These are phyloP conservation scores for Deroplatys truncata DNA, from an alignment of 2,888 invertebrate genomes.

Conservation along the genomic window DNA sequence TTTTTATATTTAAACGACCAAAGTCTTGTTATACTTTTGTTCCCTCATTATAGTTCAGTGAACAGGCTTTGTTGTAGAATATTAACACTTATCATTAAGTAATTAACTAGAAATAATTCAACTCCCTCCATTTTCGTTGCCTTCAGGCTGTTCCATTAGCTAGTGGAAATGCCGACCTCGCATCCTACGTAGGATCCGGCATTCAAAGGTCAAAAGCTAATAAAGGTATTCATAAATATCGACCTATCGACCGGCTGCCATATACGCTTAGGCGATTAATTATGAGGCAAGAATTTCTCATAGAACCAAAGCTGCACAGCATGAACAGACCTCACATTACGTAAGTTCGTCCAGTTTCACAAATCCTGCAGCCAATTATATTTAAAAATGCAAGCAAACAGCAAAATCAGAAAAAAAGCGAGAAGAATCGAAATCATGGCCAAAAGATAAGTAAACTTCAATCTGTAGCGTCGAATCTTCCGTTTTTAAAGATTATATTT, in stretches of 20 bases:
- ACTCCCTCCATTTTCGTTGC: background rate
- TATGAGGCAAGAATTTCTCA: background rate
- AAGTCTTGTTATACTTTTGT: too few species aligned
- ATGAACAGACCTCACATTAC: background rate
- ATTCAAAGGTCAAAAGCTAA: background rate
- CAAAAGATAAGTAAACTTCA: too few species aligned
- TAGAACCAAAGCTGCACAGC: background rate
- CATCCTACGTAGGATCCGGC: background rate
- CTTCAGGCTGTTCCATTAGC: background rate
- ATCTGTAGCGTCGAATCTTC: too few species aligned
- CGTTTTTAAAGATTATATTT: too few species aligned
- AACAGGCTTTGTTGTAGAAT: too few species aligned
- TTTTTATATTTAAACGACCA: too few species aligned
- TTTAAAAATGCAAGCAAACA: too few species aligned
- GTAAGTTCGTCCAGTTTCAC: too few species aligned
- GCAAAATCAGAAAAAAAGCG: too few species aligned
- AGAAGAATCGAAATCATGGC: too few species aligned
- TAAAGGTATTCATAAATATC: background rate
- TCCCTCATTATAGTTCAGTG: too few species aligned
- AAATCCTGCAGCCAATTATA: too few species aligned
- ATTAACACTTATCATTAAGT: background rate
- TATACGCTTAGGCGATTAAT: background rate
- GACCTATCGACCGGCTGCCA: background rate
- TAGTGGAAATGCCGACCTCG: background rate
- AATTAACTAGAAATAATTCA: background rate